Base-by-base conservation (phyloP, 2,797 vertebrate species). In the Eulemur mongoz region DNA sequence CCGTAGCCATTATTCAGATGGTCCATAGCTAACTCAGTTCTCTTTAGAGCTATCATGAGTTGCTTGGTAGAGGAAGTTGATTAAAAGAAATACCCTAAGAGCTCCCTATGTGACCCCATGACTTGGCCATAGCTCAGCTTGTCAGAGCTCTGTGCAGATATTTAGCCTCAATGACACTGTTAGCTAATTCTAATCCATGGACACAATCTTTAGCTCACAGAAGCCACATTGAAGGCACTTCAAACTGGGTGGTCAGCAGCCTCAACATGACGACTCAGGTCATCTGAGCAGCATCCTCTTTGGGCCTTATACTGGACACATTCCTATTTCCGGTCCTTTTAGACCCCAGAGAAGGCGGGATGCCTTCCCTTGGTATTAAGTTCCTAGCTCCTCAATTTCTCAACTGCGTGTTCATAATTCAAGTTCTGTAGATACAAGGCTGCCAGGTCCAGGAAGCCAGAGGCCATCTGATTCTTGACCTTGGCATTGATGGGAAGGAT, bases 31-130 rank as follows among this genome's bases (percentile, higher is more conserved):
- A 93, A 70, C 69, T 63, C 80, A 91, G 50, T 87, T 91, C 83
- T 94, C 75, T 76, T 83, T 48, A 84, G 59, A 30, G 20, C 14
- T 17, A 9, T 72, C 59, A 4, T 82, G 63, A 89, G 25, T 96
- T 80, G 70, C 50, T 73, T 43, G 25, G 35, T 69, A 75, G 50
- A 11, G 17, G 18, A 85, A 87, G 61, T 23, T 95, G 89, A 89
- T 95, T 96, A 82, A 94, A 97, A 94, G 70, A 83, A 91, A 48
- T 10, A 25, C 50, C 59, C 38, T 30, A 48, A 32, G 35, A 79
- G 52, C 48, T 70, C 38, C 13, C 18, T 18, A 0, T 10, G 35
- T 17, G 72, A 70, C 52, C 45, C 81, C 23, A 20, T 86, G 38
- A 92, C 65, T 84, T 69, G 54, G 38, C 54, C 23, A 7, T 13